Conservation (phyloP, 2,113 vertebrate species). For the Naja naja region DNA sequence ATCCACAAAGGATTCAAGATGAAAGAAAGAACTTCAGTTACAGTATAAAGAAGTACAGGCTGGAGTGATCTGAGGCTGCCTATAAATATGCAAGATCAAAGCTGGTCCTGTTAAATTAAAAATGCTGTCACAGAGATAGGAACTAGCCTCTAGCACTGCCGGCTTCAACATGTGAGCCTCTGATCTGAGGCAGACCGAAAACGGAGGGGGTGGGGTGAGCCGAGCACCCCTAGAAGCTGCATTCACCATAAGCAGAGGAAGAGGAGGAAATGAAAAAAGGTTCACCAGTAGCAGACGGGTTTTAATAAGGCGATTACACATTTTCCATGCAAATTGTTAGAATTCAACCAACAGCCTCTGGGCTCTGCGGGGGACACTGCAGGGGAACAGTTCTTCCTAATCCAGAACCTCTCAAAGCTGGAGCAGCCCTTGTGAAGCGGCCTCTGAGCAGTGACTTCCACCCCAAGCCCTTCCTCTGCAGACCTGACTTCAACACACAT, state of each 20-base stretch:
- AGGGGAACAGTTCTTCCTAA: too few species aligned
- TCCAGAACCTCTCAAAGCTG: background rate
- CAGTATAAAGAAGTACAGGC: constrained; percentile 64
- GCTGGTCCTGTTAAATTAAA: constrained; percentile 80
- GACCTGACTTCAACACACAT: background rate
- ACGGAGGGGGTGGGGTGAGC: constrained; percentile 42
- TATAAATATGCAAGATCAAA: constrained; percentile 88
- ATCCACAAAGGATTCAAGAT: constrained; percentile 60
- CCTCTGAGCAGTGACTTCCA: background rate
- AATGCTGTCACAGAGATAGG: constrained; percentile 84
- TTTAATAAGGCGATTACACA: constrained; percentile 78
- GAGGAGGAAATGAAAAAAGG: constrained; percentile 27
- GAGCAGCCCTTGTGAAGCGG: background rate
- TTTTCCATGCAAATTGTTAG: constrained; percentile 72
- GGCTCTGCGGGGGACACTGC: constrained; percentile 22
- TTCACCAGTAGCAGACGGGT: constrained; percentile 62
- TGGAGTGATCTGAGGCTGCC: constrained; percentile 75
- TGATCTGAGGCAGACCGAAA: constrained; percentile 70
- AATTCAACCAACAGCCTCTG: constrained; percentile 68
- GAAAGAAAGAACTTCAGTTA: constrained; percentile 71
- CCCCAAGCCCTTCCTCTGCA: background rate
- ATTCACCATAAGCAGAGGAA: constrained; percentile 54
- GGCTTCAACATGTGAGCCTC: constrained; percentile 82
- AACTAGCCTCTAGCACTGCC: constrained; percentile 85
- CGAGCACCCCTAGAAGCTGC: constrained; percentile 72